Evolutionary conservation across 1,140 invertebrate genomes (phyloP).

Genomic region (Hesperophylax magnus): DNA sequence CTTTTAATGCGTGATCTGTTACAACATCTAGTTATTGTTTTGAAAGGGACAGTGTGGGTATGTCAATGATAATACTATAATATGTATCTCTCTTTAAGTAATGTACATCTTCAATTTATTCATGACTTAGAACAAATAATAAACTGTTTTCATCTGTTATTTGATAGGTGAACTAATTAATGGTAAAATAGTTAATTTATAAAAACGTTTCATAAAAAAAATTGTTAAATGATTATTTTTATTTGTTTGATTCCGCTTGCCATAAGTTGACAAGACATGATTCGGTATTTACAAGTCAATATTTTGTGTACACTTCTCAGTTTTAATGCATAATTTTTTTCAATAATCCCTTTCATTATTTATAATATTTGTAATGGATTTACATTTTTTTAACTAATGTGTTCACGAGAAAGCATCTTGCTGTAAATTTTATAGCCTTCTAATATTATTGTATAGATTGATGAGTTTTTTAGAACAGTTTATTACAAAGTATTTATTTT

Average conservation of each 20-base stretch:
- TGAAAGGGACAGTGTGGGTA: conserved; percentile 30
- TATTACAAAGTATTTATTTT: conserved; percentile 31
- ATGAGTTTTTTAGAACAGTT: conserved; percentile 7
- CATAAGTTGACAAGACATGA: too few species aligned
- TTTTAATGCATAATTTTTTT: not conserved
- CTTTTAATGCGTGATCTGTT: conserved; percentile 49
- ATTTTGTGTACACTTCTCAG: too few species aligned
- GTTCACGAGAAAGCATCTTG: not conserved
- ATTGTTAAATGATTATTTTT: too few species aligned
- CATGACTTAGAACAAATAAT: not conserved
- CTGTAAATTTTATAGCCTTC: conserved; percentile 15
- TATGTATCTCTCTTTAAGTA: conserved; percentile 19
- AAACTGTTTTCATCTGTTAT: not conserved
- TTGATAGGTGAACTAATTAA: not conserved
- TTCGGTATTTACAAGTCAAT: too few species aligned
- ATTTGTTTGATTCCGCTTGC: too few species aligned
- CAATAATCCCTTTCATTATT: not conserved
- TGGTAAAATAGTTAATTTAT: conserved; percentile 14
- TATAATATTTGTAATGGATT: conserved; percentile 30
- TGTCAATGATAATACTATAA: conserved; percentile 11
- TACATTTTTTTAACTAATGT: conserved; percentile 25
- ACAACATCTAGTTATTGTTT: conserved; percentile 51
- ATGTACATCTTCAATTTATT: conserved; percentile 27
- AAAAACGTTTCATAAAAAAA: not conserved
- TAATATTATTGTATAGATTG: not conserved